phyloP scores from a whole-genome alignment of 2,888 invertebrate genomes.

The Lithosia quadra region DNA sequence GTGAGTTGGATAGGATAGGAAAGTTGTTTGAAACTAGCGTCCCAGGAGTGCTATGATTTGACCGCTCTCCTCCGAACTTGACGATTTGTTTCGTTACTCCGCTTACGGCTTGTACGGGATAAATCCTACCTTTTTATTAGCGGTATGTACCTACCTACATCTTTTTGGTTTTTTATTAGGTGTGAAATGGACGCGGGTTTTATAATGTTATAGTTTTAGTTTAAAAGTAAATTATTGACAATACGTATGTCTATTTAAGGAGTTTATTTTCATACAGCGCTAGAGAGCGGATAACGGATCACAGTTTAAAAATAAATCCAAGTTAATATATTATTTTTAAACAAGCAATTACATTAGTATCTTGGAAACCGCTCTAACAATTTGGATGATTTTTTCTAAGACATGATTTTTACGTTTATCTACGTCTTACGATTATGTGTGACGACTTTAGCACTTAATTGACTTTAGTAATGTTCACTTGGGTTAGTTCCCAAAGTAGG shows the following conservation, averaged over 20 bases:
- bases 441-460: no score
- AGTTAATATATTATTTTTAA: no score
- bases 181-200: slow-evolving; percentile 42
- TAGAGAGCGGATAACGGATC: no score
- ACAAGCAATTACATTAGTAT: no score
- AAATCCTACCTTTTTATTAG: slow-evolving; percentile 68
- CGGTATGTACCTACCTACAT: slow-evolving; percentile 54
- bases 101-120: slow-evolving; percentile 57
- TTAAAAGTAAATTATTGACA: neutral
- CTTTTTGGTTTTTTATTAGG: slow-evolving; percentile 57
- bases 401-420: no score
- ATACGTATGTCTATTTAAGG: neutral
- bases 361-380: no score
- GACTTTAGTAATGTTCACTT: no score
- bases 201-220: slow-evolving; percentile 13
- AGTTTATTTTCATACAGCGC: neutral
- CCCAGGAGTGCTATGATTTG: slow-evolving; percentile 78
- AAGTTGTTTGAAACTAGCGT: slow-evolving; percentile 68
- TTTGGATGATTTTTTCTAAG: no score
- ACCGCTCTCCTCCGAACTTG: slow-evolving; percentile 76
- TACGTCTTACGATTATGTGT: no score
- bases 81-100: slow-evolving; percentile 64
- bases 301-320: no score
- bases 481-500: no score
- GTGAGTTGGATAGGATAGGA: slow-evolving; percentile 51